Conservation (phyloP, 2,113 vertebrate genomes). For the Gambusia affinis region DNA sequence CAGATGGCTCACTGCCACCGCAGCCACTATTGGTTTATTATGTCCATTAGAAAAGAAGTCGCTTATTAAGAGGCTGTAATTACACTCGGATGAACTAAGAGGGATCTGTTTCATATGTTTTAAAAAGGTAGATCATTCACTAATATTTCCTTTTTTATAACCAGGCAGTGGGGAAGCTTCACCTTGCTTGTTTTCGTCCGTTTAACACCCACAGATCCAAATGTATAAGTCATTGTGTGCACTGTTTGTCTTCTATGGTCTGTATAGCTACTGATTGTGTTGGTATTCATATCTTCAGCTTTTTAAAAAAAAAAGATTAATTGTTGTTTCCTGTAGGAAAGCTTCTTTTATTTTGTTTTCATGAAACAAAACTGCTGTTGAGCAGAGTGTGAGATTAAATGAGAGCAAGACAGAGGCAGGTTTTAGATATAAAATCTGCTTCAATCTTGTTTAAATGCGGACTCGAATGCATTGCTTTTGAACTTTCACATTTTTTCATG, state of each 20-base stretch:
- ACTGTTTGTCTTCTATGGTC: neutral
- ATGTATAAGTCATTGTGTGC: neutral
- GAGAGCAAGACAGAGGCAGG: neutral
- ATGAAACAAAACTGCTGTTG: no score
- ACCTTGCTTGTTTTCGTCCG: neutral
- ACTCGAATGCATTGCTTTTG: neutral
- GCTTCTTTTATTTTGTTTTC: neutral
- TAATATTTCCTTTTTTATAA: neutral
- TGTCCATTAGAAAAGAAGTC: slow-evolving; percentile 5
- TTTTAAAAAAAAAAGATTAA: neutral
- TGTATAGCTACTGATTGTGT: neutral
- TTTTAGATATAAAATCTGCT: neutral
- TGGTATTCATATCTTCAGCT: neutral
- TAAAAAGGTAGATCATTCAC: neutral
- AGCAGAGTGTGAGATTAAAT: neutral
- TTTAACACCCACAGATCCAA: neutral
- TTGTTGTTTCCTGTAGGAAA: neutral
- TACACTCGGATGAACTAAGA: neutral
- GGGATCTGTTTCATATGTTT: neutral
- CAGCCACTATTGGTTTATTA: neutral
- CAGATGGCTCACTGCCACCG: neutral
- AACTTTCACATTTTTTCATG: neutral
- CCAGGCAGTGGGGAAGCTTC: neutral
- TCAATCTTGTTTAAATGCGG: neutral
- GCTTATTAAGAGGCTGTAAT: neutral